Base-by-base conservation (phyloP, 1,140 invertebrate genomes). In the Apis florea region DNA sequence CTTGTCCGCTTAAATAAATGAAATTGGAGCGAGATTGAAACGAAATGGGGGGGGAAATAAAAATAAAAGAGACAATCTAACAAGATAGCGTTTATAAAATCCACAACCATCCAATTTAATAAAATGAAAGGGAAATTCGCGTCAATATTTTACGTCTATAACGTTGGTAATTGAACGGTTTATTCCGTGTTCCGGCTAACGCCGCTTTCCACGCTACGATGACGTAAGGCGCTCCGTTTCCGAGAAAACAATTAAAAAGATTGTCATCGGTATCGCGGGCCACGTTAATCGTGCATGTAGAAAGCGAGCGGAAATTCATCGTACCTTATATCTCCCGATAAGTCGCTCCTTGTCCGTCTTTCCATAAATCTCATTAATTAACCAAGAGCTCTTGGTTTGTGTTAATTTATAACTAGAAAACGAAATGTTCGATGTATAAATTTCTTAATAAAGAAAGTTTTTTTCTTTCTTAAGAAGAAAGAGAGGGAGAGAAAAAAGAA, bases 191-290 rank as follows among this genome's bases (percentile, higher is more conserved):
- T 66, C 59, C 51, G 24, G 53, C 72, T 75, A 82, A 74, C 74
- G 63, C 83, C 79, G 76, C 78, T 84, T 87, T 88, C 86, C 82
- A 86, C 74, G 85, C 77, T 70, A 83, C 73, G 82, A 64, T 87
- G 85, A 86, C 85, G 85, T 76, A 84, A 87, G 79, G 82, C 74
- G 82, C 74, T 80, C 63, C 73, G 70, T 84, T 88, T 87, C 82
- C 75, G 61, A 87, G 86, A 88, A 88, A 88, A 88, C 75, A 87
- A 88, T 88, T 88, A 88, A 87, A 86, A 87, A 88, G 86, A 88
- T 88, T 88, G 85, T 70, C 78, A 88, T 88, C 86, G 79, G 82
- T 49, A 84, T 19, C 82, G 74, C 49, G 71, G 85, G 59, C 76
- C 73, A 73, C 74, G 86, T 87, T 83, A 80, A 87, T 79, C 85